Evolutionary conservation across 2,113 vertebrate species (phyloP).

Genomic region (Spea multiplicata): DNA sequence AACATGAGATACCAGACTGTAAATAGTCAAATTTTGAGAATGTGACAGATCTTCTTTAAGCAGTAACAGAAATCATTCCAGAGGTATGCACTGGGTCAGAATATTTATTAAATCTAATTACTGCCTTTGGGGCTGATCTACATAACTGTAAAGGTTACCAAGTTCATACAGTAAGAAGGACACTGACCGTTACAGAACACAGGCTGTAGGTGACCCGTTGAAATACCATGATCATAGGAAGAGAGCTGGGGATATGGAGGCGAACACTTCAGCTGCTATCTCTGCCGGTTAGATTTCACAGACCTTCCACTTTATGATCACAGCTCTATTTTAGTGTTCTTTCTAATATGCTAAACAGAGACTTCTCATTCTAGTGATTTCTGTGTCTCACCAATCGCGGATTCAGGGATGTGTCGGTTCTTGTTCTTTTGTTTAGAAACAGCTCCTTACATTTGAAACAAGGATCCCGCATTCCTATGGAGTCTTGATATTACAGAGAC

Average conservation of each 20-base stretch:
- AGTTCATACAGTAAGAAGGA: no score
- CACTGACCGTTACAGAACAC: no score
- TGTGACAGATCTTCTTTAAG: no score
- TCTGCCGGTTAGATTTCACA: constrained; percentile 20
- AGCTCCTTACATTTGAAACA: background rate
- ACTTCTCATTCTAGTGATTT: constrained; percentile 16
- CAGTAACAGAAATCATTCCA: no score
- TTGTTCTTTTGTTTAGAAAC: background rate
- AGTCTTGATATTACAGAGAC: no score
- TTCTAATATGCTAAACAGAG: constrained; percentile 35
- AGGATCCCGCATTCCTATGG: no score
- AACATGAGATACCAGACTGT: no score
- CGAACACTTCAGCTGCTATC: constrained; percentile 21
- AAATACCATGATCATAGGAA: background rate
- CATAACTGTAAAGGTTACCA: background rate
- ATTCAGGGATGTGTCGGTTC: no score
- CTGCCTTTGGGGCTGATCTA: no score
- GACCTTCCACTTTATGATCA: constrained; percentile 39
- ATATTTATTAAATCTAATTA: no score
- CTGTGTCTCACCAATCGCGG: background rate
- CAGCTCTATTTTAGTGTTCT: constrained; percentile 41
- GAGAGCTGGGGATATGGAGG: background rate
- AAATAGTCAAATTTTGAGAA: no score
- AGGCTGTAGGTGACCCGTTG: background rate
- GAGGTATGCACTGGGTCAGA: no score